Evolutionary conservation across 2,888 invertebrate species (phyloP).

Genomic region (Calliscelio sp.): DNA sequence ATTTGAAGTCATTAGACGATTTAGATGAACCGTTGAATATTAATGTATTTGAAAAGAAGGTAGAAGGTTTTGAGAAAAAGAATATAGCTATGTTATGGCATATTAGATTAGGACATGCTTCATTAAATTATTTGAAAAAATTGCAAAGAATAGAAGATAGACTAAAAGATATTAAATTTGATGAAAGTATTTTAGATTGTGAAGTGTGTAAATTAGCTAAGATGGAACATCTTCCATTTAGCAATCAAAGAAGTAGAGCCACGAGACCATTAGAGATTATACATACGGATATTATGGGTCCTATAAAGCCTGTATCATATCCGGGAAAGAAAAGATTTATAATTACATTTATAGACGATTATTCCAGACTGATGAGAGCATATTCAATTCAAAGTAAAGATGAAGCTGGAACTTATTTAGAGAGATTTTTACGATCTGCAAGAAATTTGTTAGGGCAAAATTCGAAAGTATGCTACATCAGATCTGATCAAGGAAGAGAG

Average conservation of each 20-base stretch:
- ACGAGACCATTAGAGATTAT: conserved; percentile 69
- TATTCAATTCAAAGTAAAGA: conserved; percentile 72
- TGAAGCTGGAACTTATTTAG: conserved; percentile 47
- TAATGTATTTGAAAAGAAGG: background rate
- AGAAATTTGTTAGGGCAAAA: background rate
- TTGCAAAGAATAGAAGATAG: too few species aligned
- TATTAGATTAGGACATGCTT: background rate
- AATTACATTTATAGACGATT: conserved; percentile 72
- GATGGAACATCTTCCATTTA: background rate
- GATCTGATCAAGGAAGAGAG: background rate
- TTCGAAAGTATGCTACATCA: background rate
- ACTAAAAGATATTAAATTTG: conserved; percentile 3
- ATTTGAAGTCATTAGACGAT: too few species aligned
- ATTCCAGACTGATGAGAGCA: conserved; percentile 72
- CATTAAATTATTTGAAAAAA: too few species aligned
- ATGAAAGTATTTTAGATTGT: conserved; percentile 67
- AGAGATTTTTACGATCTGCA: background rate
- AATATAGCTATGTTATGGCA: background rate
- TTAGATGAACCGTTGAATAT: background rate
- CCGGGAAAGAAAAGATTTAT: conserved; percentile 69
- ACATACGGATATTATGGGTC: conserved; percentile 75
- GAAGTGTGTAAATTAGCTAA: background rate
- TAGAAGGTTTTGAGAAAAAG: background rate
- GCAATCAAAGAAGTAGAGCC: background rate
- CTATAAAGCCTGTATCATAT: conserved; percentile 63